These are phyloP conservation scores for Athrips mouffetella DNA, from an alignment of 2,888 invertebrate genomes.

Conservation along the genomic window DNA sequence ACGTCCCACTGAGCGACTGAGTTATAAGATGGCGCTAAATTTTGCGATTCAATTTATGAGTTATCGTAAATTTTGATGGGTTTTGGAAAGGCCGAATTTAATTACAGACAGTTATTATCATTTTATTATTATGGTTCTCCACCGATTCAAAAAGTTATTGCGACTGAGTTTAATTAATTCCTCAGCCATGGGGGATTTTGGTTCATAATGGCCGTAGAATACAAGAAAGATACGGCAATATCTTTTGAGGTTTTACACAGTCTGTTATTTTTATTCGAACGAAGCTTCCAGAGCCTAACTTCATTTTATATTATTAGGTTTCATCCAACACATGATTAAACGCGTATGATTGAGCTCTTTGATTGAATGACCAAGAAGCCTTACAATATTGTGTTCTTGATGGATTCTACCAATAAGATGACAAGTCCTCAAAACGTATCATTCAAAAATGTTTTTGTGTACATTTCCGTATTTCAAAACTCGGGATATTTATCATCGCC, in stretches of 20 bases:
- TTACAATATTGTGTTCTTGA: too few relatives aligned
- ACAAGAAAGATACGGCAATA: neutral
- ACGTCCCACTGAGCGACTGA: slow-evolving; percentile 38
- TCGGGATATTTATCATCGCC: slow-evolving; percentile 8
- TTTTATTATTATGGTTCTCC: slow-evolving; percentile 43
- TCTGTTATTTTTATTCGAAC: neutral
- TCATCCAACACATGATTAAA: too few relatives aligned
- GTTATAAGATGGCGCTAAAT: slow-evolving; percentile 44
- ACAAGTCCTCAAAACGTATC: neutral
- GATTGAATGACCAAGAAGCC: too few relatives aligned
- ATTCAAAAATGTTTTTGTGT: slow-evolving; percentile 1
- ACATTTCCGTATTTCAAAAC: neutral
- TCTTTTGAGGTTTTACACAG: neutral
- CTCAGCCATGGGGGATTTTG: neutral
- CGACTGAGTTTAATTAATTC: slow-evolving; percentile 7
- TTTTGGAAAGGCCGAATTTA: slow-evolving; percentile 40
- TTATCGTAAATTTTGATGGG: slow-evolving; percentile 50
- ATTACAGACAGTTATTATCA: slow-evolving; percentile 45
- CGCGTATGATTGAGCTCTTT: too few relatives aligned
- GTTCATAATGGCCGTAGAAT: too few relatives aligned
- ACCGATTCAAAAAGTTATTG: slow-evolving; percentile 22
- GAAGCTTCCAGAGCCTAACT: neutral
- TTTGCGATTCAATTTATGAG: slow-evolving; percentile 49
- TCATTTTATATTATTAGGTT: too few relatives aligned
- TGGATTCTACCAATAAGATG: neutral